These are phyloP conservation scores for Meloidogyne hapla DNA, from an alignment of 1,140 invertebrate genomes.

Conservation along the genomic window DNA sequence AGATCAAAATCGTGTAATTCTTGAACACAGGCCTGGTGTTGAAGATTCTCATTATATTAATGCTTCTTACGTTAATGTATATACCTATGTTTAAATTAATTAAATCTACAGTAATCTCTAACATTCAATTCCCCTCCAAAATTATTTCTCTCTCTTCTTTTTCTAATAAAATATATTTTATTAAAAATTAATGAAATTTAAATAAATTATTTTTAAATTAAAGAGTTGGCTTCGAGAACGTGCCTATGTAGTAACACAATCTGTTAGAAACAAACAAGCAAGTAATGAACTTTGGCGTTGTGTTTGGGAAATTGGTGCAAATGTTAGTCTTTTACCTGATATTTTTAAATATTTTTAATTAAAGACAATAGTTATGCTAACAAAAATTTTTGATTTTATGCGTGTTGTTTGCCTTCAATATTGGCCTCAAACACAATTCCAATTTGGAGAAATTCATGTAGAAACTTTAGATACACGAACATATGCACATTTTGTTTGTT, in stretches of 20 bases:
- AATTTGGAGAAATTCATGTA: conserved; percentile 62
- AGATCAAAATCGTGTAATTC: conserved; percentile 27
- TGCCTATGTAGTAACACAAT: conserved; percentile 62
- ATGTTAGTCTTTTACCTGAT: conserved; percentile 58
- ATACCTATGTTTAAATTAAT: neutral
- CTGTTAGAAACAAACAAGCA: conserved; percentile 61
- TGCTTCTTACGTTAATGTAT: conserved; percentile 55
- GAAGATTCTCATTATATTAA: conserved; percentile 59
- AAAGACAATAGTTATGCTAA: conserved; percentile 6
- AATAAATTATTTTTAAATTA: conserved; percentile 5
- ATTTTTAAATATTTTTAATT: neutral
- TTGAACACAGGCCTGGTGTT: conserved; percentile 20
- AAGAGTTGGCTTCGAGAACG: conserved; percentile 62
- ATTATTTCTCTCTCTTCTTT: no score
- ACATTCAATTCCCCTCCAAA: conserved; percentile 7
- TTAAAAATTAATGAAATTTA: no score
- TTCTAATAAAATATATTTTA: no score
- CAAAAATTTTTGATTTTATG: conserved; percentile 61
- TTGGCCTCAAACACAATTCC: conserved; percentile 53
- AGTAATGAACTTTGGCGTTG: conserved; percentile 60
- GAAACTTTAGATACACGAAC: conserved; percentile 63
- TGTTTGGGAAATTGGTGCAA: conserved; percentile 62
- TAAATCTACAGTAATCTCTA: neutral
- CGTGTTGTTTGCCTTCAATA: conserved; percentile 64
- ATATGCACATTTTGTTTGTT: conserved; percentile 64